These are phyloP conservation scores for Plecturocebus donacophilus DNA, from an alignment of 2,113 vertebrate genomes.

Conservation along the genomic window DNA sequence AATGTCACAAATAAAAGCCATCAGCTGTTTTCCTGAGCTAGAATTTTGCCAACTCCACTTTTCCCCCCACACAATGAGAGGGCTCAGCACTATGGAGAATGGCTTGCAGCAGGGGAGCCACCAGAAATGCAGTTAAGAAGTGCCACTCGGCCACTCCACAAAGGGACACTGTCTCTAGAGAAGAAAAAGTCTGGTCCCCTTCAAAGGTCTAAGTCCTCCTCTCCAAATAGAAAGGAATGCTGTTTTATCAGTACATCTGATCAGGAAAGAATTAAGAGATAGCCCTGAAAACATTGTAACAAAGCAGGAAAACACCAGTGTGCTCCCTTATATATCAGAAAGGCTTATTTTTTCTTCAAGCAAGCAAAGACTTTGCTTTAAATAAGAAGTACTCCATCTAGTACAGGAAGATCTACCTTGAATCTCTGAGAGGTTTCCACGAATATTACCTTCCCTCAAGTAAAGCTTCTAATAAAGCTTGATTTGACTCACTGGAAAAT, in stretches of 20 bases:
- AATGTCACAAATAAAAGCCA: not conserved
- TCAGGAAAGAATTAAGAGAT: not conserved
- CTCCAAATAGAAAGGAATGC: not conserved
- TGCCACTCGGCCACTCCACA: rapidly evolving
- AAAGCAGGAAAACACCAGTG: not conserved
- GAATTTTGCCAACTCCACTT: not conserved
- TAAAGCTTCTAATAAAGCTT: conserved; percentile 28
- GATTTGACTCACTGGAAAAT: not conserved
- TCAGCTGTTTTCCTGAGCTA: not conserved
- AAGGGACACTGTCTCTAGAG: not conserved
- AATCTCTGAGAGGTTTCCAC: not conserved
- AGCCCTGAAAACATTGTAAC: not conserved
- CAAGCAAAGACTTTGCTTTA: not conserved
- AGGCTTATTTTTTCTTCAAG: not conserved
- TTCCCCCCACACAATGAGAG: not conserved
- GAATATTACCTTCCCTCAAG: not conserved
- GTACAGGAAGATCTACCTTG: not conserved
- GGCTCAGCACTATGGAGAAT: not conserved
- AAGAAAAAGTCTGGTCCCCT: not conserved
- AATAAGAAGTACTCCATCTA: not conserved
- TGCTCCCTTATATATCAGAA: not conserved
- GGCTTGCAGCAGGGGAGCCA: too few relatives aligned
- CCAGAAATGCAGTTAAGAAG: not conserved
- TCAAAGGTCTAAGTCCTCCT: not conserved
- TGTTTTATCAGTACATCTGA: not conserved